These are phyloP conservation scores for Sebastes diploproa DNA, from an alignment of 2,797 vertebrate species.

Conservation along the genomic window DNA sequence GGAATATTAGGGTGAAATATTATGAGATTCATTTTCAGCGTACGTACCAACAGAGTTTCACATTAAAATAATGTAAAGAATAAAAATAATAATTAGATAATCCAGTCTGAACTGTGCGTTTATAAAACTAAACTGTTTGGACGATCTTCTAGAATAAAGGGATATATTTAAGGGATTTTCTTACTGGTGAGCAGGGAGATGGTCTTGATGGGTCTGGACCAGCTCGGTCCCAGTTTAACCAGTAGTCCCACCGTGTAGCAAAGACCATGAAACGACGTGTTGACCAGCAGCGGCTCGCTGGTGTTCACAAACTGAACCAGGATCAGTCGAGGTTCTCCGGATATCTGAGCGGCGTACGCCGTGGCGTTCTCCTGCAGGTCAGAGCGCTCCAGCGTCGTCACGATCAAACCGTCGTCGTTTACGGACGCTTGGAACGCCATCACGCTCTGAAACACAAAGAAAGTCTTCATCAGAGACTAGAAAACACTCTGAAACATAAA, in stretches of 20 bases:
- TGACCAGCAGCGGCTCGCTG: conserved; percentile 84
- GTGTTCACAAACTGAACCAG: conserved; percentile 87
- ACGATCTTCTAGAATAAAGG: too few species aligned
- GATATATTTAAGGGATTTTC: too few species aligned
- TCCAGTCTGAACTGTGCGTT: not conserved
- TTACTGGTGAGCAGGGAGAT: conserved; percentile 91
- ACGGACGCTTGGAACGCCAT: conserved; percentile 84
- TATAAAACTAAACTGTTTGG: too few species aligned
- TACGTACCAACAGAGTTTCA: not conserved
- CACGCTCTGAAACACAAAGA: not conserved
- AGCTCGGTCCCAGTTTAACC: conserved; percentile 80
- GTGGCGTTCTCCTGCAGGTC: conserved; percentile 85
- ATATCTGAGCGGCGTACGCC: conserved; percentile 88
- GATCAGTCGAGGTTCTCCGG: conserved; percentile 88
- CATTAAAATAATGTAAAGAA: not conserved
- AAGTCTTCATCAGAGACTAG: too few species aligned
- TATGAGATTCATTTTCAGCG: not conserved
- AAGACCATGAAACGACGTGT: conserved; percentile 89
- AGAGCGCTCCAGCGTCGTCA: conserved; percentile 83
- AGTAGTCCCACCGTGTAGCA: conserved; percentile 91
- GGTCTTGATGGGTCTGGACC: conserved; percentile 84
- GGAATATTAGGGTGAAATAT: not conserved
- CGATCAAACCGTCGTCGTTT: conserved; percentile 82
- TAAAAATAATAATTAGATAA: not conserved
- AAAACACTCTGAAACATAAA: too few species aligned